These are phyloP conservation scores for Phengaris arion DNA, from an alignment of 2,888 invertebrate genomes.

Conservation along the genomic window DNA sequence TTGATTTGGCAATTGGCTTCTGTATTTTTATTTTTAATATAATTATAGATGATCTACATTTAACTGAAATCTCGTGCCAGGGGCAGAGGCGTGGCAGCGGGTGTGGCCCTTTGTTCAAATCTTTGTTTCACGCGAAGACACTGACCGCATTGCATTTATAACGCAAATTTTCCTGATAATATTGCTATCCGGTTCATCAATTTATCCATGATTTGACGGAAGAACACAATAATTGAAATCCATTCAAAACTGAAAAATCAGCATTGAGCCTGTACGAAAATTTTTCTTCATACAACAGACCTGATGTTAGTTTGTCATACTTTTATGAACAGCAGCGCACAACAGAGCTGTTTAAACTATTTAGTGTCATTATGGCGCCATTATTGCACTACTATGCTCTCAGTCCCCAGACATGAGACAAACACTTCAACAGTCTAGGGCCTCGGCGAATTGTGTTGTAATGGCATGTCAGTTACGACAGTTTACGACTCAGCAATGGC, in stretches of 20 bases:
- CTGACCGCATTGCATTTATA: constrained; percentile 37
- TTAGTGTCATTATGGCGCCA: neutral
- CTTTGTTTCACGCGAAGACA: constrained; percentile 43
- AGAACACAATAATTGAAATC: too few species aligned
- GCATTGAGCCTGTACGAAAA: too few species aligned
- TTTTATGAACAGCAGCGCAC: too few species aligned
- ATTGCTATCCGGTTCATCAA: constrained; percentile 2
- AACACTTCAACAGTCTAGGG: neutral
- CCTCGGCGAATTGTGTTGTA: neutral
- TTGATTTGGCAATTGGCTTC: neutral
- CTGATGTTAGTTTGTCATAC: too few species aligned
- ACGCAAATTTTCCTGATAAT: neutral
- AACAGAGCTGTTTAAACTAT: too few species aligned
- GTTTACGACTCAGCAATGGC: neutral
- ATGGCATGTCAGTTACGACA: constrained; percentile 13
- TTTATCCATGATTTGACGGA: too few species aligned
- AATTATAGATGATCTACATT: constrained; percentile 5
- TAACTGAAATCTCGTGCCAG: constrained; percentile 39
- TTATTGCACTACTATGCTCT: neutral
- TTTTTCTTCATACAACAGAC: too few species aligned
- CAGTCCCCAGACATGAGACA: neutral
- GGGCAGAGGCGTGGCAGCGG: constrained; percentile 42
- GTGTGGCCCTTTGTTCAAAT: constrained; percentile 43
- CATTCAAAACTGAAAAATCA: too few species aligned
- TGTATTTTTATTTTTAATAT: neutral